Evolutionary conservation across 2,113 vertebrate genomes (phyloP), one percentile per base, ranked within the genome.

Genomic region (Ictalurus punctatus): DNA sequence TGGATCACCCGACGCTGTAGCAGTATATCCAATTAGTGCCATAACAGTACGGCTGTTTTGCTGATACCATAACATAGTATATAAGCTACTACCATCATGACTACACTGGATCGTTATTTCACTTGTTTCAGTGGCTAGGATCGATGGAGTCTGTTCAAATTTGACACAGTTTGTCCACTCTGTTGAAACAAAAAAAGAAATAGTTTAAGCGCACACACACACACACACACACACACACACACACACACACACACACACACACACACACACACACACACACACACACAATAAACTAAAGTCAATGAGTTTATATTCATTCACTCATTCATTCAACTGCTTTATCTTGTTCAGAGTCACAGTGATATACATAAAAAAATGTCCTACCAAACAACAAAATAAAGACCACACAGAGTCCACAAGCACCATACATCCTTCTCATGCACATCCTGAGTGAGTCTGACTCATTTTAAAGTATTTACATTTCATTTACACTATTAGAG

Each of bases 21-120:
- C 0, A 16, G 79, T 27, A n/a, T 58, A 40, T 21, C 92, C 91
- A 12, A 91, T 86, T 1, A 88, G 83, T 30, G 84, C 13, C 63
- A 67, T 19, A 21, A 40, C 4, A 74, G 3, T 21, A 14, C 0
- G 30, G 19, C 21, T 61, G 1, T 86, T 27, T 76, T 90, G 89
- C 74, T 87, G 86, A 56, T 90, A 93, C 90, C 91, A 93, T 27
- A 81, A 89, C 80, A 93, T 90, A n/a, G 30, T 87, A 14, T 44
- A 44, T 80, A 86, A 91, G 74, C 27, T 76, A 19, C 58, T 84
- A 74, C 89, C 61, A 52, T 71, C 82, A 73, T 91, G 87, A 10
- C 44, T 85, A 61, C 90, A 92, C 2, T 34, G 8, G 12, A 90
- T 88, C 1, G 85, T 84, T 56, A 34, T 16, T 17, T 34, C 14